Evolutionary conservation across 2,113 vertebrate species (phyloP).

Genomic region (Trematomus loennbergii): DNA sequence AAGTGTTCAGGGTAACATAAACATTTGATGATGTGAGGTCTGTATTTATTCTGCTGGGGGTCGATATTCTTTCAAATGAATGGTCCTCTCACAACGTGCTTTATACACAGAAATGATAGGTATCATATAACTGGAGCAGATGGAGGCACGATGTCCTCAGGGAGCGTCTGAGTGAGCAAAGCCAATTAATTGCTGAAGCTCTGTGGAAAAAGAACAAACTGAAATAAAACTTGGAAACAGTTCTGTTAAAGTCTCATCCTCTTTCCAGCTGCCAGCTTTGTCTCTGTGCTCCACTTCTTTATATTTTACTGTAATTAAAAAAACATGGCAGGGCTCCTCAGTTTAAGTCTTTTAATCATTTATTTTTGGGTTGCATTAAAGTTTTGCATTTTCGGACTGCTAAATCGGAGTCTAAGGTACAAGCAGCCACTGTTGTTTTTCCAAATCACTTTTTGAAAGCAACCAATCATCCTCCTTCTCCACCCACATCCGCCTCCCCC

Average conservation of each 20-base stretch:
- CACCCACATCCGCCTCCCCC: slow-evolving; percentile 50
- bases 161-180: slow-evolving; percentile 49
- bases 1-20: background rate
- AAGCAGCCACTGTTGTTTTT: slow-evolving; percentile 53
- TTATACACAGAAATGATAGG: slow-evolving; percentile 28
- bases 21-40: background rate
- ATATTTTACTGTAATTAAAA: slow-evolving; percentile 29
- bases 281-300: slow-evolving; percentile 39
- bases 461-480: slow-evolving; percentile 67
- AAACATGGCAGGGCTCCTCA: slow-evolving; percentile 16
- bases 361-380: slow-evolving; percentile 29
- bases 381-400: slow-evolving; percentile 23
- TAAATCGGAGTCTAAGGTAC: slow-evolving; percentile 41
- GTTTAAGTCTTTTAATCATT: slow-evolving; percentile 15
- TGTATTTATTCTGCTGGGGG: background rate
- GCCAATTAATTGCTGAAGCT: slow-evolving; percentile 51
- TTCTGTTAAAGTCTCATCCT: slow-evolving; percentile 54
- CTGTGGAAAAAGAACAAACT: slow-evolving; percentile 19
- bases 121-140: slow-evolving; percentile 61
- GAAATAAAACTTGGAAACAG: slow-evolving; percentile 50
- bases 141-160: slow-evolving; percentile 58
- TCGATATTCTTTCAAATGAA: slow-evolving; percentile 30
- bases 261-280: slow-evolving; percentile 47
- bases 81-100: slow-evolving; percentile 17
- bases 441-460: slow-evolving; percentile 73